Evolutionary conservation across 2,113 vertebrate genomes (phyloP), one percentile per base, ranked within the genome.

Genomic region (Boulengeromyrus knoepffleri): DNA sequence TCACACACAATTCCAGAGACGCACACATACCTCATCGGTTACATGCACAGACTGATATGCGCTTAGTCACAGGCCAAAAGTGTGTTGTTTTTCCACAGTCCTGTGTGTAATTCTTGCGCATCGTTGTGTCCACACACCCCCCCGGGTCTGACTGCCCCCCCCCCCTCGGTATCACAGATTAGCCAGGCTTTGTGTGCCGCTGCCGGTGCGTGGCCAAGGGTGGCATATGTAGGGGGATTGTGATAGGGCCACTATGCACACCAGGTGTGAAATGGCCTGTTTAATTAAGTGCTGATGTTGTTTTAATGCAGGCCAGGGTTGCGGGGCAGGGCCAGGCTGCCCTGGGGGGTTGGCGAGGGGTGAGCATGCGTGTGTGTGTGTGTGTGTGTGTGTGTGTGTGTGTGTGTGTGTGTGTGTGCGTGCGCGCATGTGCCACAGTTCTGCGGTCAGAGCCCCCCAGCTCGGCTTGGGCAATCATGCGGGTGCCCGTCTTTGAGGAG

Each of bases 211-310:
- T 93, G 93, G 92, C 94, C 93, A 93, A 93, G 91, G 93, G 91
- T 93, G 93, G 94, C 96, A 96, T 96, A 96, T 96, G 96, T 95
- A 94, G 93, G 91, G 94, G 94, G 94, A 94, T 94, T 95, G 94
- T 92, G 92, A 94, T 94, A 94, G 93, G 91, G 90, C 92, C 92
- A 93, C 95, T 95, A 94, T 95, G 95, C 95, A 95, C 96, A 95
- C 95, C 96, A 96, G 95, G 95, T 96, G 96, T 96, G 96, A 96
- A 96, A 96, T 96, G 95, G 95, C 95, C 95, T 96, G 95, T 96
- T 96, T 96, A 96, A 96, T 96, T 96, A 96, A 96, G 95, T 96
- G 95, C 95, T 96, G 95, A 96, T 96, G 95, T 95, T 95, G 94
- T 96, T 96, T 94, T 96, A 96, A 96, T 96, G 95, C 95, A 94